phyloP scores from a whole-genome alignment of 2,797 vertebrate genomes.

The Mus caroli region DNA sequence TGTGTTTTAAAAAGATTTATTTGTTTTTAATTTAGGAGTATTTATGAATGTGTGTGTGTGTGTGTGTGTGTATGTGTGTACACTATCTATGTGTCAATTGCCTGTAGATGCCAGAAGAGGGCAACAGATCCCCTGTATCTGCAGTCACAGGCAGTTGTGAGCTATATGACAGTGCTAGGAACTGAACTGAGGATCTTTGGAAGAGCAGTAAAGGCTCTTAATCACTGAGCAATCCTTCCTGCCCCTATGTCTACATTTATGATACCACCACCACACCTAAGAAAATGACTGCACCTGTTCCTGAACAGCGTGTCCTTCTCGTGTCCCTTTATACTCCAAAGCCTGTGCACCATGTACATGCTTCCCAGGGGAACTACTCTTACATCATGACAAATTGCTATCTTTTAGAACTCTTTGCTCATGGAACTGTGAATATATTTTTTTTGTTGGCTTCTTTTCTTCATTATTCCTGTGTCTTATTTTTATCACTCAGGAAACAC shows the following conservation, averaged over 20 bases:
- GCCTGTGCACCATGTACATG: fast-evolving
- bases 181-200: not conserved
- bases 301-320: not conserved
- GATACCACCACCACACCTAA: not conserved
- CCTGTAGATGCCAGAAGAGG: not conserved
- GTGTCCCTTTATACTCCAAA: not conserved
- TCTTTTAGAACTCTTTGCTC: constrained; percentile 31
- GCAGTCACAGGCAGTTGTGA: not conserved
- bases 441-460: not conserved
- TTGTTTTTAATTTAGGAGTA: not conserved
- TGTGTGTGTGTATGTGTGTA: not conserved
- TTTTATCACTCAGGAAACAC: not conserved
- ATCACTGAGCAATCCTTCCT: not conserved
- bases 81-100: not conserved
- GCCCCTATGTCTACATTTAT: not conserved
- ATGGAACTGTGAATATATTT: not conserved
- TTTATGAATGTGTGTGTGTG: not conserved
- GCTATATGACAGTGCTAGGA: not conserved
- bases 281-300: not conserved
- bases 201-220: not conserved
- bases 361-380: not conserved
- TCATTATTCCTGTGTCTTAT: not conserved
- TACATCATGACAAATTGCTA: not conserved
- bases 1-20: not conserved
- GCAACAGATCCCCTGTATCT: not conserved